phyloP scores from a whole-genome alignment of 2,113 vertebrate genomes.

The Gymnogyps californianus region DNA sequence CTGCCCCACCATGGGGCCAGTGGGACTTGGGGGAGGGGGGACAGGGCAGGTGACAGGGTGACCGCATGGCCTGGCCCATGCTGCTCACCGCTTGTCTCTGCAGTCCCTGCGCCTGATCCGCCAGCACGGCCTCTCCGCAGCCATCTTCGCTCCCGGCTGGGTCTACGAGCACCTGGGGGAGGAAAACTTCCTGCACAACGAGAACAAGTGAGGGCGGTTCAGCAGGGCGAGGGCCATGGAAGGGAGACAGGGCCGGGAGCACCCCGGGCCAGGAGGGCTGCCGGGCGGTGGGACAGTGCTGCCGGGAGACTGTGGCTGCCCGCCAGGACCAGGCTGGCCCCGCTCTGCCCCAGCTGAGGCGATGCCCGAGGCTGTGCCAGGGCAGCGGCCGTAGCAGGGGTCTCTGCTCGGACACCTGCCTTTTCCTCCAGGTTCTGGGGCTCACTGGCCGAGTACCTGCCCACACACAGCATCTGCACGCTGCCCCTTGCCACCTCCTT shows the following conservation, averaged over 20 bases:
- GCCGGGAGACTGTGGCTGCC: not conserved
- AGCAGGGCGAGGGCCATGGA: rapidly evolving
- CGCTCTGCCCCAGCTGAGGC: rapidly evolving
- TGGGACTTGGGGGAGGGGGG: not conserved
- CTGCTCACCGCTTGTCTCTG: not conserved
- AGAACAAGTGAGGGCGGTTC: slow-evolving; percentile 82
- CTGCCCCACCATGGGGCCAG: not conserved
- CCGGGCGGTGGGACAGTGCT: rapidly evolving
- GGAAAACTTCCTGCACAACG: slow-evolving; percentile 82
- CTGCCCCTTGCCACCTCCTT: slow-evolving; percentile 90
- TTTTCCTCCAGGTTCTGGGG: slow-evolving; percentile 83
- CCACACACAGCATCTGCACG: slow-evolving; percentile 74
- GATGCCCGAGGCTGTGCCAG: rapidly evolving
- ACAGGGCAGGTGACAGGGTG: not conserved
- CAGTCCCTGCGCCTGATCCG: slow-evolving; percentile 89
- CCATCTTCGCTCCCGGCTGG: slow-evolving; percentile 96
- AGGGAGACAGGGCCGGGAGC: rapidly evolving
- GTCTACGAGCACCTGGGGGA: slow-evolving; percentile 89
- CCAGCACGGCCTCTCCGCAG: slow-evolving; percentile 80
- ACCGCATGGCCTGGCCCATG: rapidly evolving
- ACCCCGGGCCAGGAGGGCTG: not conserved
- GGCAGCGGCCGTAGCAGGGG: rapidly evolving
- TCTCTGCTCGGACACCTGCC: not conserved
- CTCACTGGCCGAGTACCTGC: slow-evolving; percentile 74
- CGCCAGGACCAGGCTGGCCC: not conserved